Base-by-base conservation (phyloP, 2,888 invertebrate species). In the Pteria penguin region DNA sequence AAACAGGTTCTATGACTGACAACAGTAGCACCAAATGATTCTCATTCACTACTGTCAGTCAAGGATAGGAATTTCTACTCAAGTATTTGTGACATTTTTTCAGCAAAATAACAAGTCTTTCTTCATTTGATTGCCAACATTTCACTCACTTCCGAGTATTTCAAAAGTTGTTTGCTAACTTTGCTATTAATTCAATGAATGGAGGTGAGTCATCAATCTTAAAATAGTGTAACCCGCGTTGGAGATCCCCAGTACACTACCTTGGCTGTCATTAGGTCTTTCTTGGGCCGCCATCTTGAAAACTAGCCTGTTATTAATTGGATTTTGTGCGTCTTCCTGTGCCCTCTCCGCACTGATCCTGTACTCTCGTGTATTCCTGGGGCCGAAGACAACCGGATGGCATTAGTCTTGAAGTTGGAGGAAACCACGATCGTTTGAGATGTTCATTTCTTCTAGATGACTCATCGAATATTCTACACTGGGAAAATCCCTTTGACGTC, bases 401-500 rank as follows among this genome's bases (percentile, higher is more conserved):
- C 78, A 78, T 72, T 67, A 69, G 75, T 72, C 78, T 75, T 74
- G 57, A 72, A 77, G 60, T 70, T 73, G 73, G 52, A 69, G 73
- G 69, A 77, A 73, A 69, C 81, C 82, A 84, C 85, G 87, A 81
- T 86, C 84, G 83, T 79, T 81, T 80, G 81, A 79, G 85, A 85
- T 84, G 84, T 86, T 86, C 88, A 86, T 87, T 90, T 87, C 87
- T 88, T 85, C 76, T 78, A 75, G 85, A 88, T 90, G 89, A 90
- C 87, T 90, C 89, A 90, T 90, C 88, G 83, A 86, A 85, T 86
- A 80, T 68, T 83, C 83, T 86, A 87, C 85, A 84, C 84, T 82
- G 89, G 89, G 89, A 90, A 90, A 89, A 88, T 88, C 89, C 89
- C 88, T 82, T 84, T 89, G 89, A 87, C 87, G 87, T 89, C 87